A percentile compares a stretch with the other conserved stretches of the same genome.
These are phyloP conservation scores for Celastrina argiolus DNA, from an alignment of 2,888 invertebrate genomes.

Conservation along the genomic window DNA sequence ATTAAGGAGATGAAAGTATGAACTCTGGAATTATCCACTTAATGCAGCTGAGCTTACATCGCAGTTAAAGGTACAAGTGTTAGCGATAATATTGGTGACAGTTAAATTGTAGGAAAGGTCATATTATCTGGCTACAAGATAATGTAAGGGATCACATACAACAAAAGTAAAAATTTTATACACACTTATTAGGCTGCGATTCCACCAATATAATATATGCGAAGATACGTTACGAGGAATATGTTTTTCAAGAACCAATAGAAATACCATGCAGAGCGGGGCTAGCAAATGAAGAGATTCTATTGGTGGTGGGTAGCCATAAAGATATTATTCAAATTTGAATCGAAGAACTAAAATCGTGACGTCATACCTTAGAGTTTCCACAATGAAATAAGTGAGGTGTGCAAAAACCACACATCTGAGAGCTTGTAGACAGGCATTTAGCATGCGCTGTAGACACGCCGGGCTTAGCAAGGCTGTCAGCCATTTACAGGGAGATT, in stretches of 20 bases:
- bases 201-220: too few relatives aligned
- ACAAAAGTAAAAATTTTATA: too few relatives aligned
- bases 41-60: slow-evolving; percentile 44
- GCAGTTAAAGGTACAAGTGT: slow-evolving; percentile 23
- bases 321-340: too few relatives aligned
- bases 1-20: slow-evolving; percentile 70
- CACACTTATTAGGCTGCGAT: too few relatives aligned
- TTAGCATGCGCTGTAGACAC: background rate
- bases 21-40: slow-evolving; percentile 68
- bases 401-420: background rate
- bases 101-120: too few relatives aligned
- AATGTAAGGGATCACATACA: too few relatives aligned
- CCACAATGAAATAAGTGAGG: background rate
- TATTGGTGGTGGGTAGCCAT: too few relatives aligned
- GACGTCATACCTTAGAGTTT: background rate
- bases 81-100: slow-evolving; percentile 24
- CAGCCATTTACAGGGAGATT: background rate
- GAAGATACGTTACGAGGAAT: too few relatives aligned
- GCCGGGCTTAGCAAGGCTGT: background rate
- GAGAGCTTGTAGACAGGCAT: background rate
- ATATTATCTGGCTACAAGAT: too few relatives aligned
- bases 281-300: too few relatives aligned
- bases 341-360: background rate
- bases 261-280: too few relatives aligned
- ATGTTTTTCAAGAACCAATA: too few relatives aligned